Evolutionary conservation across 1,140 invertebrate genomes (phyloP).

Genomic region (Colletes gigas): DNA sequence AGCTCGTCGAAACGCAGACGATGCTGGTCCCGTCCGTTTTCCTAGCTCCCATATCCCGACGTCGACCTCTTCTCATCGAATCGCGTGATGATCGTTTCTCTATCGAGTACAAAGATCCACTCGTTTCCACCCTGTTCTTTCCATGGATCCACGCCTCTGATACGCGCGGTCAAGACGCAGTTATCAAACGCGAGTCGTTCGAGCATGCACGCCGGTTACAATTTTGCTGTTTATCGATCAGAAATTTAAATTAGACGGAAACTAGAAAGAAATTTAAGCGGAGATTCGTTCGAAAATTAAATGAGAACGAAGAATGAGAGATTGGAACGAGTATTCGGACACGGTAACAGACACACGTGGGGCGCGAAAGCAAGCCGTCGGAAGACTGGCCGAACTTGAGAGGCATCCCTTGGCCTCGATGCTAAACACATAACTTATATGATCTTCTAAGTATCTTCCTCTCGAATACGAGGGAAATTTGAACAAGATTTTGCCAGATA

Average conservation of each 20-base stretch:
- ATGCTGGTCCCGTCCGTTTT: background rate
- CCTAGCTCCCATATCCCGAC: background rate
- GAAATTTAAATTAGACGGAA: too few species aligned
- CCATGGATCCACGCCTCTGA: too few species aligned
- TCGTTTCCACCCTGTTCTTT: too few species aligned
- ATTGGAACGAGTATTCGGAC: slow-evolving; percentile 29
- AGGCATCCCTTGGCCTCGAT: slow-evolving; percentile 80
- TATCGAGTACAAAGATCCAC: background rate
- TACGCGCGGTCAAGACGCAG: too few species aligned
- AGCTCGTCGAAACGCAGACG: background rate
- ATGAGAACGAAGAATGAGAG: slow-evolving; percentile 10
- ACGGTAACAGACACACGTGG: slow-evolving; percentile 66
- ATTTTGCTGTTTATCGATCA: too few species aligned
- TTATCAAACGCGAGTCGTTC: too few species aligned
- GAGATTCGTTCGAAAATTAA: background rate
- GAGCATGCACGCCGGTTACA: too few species aligned
- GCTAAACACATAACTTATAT: slow-evolving; percentile 77
- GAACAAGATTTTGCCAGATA: too few species aligned
- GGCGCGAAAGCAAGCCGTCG: slow-evolving; percentile 68
- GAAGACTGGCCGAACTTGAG: slow-evolving; percentile 79
- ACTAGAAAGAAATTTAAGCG: too few species aligned
- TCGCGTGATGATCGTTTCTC: background rate
- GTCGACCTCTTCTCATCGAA: too few species aligned
- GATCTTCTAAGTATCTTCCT: slow-evolving; percentile 72
- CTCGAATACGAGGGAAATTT: background rate